phyloP scores from a whole-genome alignment of 2,113 vertebrate genomes.

The Oncorhynchus keta region DNA sequence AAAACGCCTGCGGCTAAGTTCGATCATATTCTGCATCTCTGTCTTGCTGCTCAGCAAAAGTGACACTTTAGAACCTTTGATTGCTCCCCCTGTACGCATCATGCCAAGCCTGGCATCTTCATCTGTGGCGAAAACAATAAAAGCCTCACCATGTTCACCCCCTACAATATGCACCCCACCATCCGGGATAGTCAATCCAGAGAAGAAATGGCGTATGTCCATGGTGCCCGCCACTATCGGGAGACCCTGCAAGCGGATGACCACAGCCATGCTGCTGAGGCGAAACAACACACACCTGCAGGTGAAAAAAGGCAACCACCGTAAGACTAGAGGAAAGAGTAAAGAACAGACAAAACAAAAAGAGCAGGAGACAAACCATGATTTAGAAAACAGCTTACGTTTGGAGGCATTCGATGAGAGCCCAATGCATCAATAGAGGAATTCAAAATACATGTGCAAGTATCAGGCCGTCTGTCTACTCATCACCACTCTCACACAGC shows the following conservation, averaged over 20 bases:
- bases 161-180: constrained; percentile 99
- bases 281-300: constrained; percentile 98
- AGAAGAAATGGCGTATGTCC: constrained; percentile 99
- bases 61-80: constrained; percentile 98
- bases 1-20: constrained; percentile 96
- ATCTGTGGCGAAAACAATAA: constrained; percentile 99
- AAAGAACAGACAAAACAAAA: neutral
- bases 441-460: neutral
- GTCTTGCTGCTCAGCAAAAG: constrained; percentile 98
- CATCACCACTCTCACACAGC: neutral
- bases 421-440: neutral
- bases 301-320: constrained; percentile 91
- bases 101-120: constrained; percentile 99
- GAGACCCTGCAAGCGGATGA: constrained; percentile 99
- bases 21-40: constrained; percentile 99
- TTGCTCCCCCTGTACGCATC: constrained; percentile 99
- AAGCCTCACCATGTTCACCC: constrained; percentile 99
- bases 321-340: constrained; percentile 81
- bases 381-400: neutral
- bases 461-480: neutral
- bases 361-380: neutral
- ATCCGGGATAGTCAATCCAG: constrained; percentile 99
- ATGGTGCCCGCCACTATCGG: constrained; percentile 99
- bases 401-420: neutral
- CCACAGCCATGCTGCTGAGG: constrained; percentile 99